These are phyloP conservation scores for Bubo blakistoni DNA, from an alignment of 2,113 vertebrate species.

Conservation along the genomic window DNA sequence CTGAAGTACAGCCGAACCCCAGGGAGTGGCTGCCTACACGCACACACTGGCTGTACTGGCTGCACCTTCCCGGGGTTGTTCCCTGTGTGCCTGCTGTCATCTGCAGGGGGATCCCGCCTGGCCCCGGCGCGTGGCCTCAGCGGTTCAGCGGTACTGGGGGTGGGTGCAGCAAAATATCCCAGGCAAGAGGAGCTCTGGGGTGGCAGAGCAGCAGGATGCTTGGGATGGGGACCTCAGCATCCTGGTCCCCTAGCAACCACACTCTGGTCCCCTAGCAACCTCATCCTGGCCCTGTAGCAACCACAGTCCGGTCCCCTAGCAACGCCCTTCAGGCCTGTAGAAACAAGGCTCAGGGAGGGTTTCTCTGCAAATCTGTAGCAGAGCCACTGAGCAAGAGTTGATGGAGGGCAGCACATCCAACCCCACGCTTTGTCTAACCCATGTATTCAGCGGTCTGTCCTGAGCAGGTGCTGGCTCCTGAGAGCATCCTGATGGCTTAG, in stretches of 20 bases:
- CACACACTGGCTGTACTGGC: accelerated
- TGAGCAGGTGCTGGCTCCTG: not conserved
- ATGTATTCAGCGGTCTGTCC: not conserved
- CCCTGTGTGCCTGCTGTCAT: not conserved
- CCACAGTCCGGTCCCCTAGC: not conserved
- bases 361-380: not conserved
- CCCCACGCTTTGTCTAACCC: not conserved
- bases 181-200: not conserved
- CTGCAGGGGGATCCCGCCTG: not conserved
- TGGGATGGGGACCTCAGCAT: not conserved
- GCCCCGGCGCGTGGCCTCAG: accelerated
- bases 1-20: not conserved
- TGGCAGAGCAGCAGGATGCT: not conserved
- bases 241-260: not conserved
- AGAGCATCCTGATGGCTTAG: accelerated
- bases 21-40: not conserved
- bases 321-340: not conserved
- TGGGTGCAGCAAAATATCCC: not conserved
- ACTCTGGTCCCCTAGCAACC: not conserved
- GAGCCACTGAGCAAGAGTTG: not conserved
- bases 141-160: not conserved
- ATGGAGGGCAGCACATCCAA: not conserved
- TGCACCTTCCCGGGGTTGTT: not conserved
- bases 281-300: not conserved
- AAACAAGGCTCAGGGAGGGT: not conserved